phyloP scores from a whole-genome alignment of 1,140 invertebrate species.

The Solen grandis region DNA sequence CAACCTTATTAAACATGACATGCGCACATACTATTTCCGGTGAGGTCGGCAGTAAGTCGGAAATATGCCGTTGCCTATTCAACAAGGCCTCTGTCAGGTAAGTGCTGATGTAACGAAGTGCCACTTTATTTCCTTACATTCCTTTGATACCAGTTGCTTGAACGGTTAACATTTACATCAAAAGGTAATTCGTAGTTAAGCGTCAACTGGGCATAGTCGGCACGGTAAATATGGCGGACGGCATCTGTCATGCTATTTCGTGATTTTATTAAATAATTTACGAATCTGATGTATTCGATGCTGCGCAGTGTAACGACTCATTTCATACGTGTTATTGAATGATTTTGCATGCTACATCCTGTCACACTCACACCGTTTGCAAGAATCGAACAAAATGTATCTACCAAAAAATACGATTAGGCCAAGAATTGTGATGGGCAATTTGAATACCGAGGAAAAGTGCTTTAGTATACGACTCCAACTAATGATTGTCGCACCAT shows the following conservation, averaged over 20 bases:
- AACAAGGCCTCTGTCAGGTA: constrained; percentile 73
- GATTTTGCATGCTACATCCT: not conserved
- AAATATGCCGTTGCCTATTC: constrained; percentile 74
- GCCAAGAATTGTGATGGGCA: not conserved
- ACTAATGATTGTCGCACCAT: no score
- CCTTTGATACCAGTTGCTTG: not conserved
- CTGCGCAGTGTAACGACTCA: not conserved
- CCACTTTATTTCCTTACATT: not conserved
- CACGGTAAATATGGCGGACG: not conserved
- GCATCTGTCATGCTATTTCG: not conserved
- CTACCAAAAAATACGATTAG: not conserved
- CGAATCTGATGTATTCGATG: not conserved
- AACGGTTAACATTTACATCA: not conserved
- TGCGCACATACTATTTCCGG: not conserved
- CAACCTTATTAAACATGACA: no score
- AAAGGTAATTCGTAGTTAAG: not conserved
- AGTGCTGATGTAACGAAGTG: not conserved
- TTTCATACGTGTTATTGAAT: not conserved
- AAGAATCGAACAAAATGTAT: no score
- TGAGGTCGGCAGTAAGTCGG: constrained; percentile 13
- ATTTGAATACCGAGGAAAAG: no score
- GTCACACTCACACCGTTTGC: not conserved
- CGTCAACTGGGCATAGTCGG: not conserved
- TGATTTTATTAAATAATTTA: not conserved
- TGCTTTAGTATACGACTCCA: no score